A percentile compares a stretch with the other conserved stretches of the same genome.
Evolutionary conservation across 1,140 invertebrate genomes (phyloP).

Genomic region (Theocolax elegans): DNA sequence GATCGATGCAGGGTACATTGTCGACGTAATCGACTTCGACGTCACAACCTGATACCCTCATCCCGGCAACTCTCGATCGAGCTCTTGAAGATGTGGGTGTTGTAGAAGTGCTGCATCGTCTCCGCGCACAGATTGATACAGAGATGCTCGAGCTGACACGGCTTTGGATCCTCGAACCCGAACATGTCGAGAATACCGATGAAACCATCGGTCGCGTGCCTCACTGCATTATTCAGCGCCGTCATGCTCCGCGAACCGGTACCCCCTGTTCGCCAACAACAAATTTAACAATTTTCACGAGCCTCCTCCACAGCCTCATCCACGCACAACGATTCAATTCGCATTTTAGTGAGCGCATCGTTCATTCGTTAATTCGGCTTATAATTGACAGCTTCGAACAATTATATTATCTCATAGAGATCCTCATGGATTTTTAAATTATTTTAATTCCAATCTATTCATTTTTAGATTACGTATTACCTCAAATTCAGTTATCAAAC

Average conservation of each 20-base stretch:
- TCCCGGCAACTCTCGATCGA: slow-evolving; percentile 93
- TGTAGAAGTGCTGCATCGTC: slow-evolving; percentile 98
- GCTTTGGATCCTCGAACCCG: slow-evolving; percentile 92
- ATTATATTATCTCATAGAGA: too few relatives aligned
- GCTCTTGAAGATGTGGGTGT: slow-evolving; percentile 95
- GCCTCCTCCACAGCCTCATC: too few relatives aligned
- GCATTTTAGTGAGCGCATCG: too few relatives aligned
- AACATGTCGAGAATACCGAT: slow-evolving; percentile 97
- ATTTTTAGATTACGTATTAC: too few relatives aligned
- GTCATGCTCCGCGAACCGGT: slow-evolving; percentile 92
- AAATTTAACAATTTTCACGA: too few relatives aligned
- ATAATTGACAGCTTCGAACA: too few relatives aligned
- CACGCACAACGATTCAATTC: too few relatives aligned
- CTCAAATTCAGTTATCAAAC: too few relatives aligned
- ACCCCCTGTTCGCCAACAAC: too few relatives aligned
- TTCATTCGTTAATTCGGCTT: too few relatives aligned
- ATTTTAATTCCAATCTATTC: too few relatives aligned
- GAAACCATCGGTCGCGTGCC: slow-evolving; percentile 94
- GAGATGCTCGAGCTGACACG: slow-evolving; percentile 90
- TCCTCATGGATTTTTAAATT: too few relatives aligned
- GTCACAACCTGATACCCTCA: slow-evolving; percentile 91
- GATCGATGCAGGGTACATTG: slow-evolving; percentile 95
- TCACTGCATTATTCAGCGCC: slow-evolving; percentile 89
- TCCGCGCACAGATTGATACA: slow-evolving; percentile 96
- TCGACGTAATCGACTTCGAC: slow-evolving; percentile 94